Evolutionary conservation across 2,113 vertebrate genomes (phyloP), one percentile per base, ranked within the genome.

Genomic region (Carassius auratus): DNA sequence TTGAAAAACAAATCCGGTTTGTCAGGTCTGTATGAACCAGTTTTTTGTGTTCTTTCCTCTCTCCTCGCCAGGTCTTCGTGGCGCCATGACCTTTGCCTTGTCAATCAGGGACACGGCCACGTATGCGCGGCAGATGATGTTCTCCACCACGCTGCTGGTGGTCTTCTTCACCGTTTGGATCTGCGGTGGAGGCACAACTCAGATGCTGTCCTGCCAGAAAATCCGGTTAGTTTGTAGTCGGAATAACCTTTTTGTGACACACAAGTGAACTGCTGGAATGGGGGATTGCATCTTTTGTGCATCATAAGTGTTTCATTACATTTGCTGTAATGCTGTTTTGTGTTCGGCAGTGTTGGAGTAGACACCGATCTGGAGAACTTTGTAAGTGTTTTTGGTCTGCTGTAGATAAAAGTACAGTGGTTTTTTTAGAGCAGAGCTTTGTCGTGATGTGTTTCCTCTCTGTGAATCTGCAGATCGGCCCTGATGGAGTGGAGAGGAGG

Each of bases 121-220:
- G 0, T 48, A 48, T 48, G 45, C 45, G 3, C 45, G 45, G 45
- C 45, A 48, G 45, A 48, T 48, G 97, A 99, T 99, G 97, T 99
- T 99, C 89, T 95, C 96, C 91, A 99, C 98, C 0, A 99, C 97
- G 0, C 96, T 99, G 71, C 96, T 99, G 66, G 96, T 99, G 9
- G 98, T 99, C 88, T 99, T 99, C 93, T 99, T 99, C 87, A 99
- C 98, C 0, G 98, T 99, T 8, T 99, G 98, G 98, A 92, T 99
- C 5, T 99, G 97, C 4, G 98, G 98, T 0, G 98, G 98, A 3
- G 98, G 98, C 84, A 99, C 98, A 68, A 99, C 97, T 0, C 95
- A 97, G 84, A 99, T 99, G 98, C 93, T 99, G 17, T 99, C 98
- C 6, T 99, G 97, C 91, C 95, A 98, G 82, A 95, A 93, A 64